Base-by-base conservation (phyloP, 2,888 invertebrate genomes). In the Drosophila robusta region DNA sequence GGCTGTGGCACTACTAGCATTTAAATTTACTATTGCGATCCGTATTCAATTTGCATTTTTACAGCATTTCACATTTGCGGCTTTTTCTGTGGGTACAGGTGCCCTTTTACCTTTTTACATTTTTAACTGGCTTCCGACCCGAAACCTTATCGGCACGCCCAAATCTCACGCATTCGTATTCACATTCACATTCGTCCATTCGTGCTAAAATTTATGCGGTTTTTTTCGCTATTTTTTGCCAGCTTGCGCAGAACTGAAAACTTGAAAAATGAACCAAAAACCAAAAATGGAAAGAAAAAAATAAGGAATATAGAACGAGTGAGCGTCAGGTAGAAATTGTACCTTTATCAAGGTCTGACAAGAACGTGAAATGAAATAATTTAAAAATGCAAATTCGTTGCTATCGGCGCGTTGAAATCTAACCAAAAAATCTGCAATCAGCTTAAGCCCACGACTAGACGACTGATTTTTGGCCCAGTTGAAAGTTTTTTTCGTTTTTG, bases 361-460 rank as follows among this genome's bases (percentile, higher is more conserved):
- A 78, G 87, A 68, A 88, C 84, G 89, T 86, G 87, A 88, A 85
- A 77, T 76, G 85, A 85, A 85, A 88, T 88, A 83, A 85, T 85
- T 85, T 86, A 67, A 86, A 84, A 88, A 86, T 86, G 85, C 80
- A 88, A 86, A 86, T 86, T 80, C 63, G 34, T 49, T 57, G 47
- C 68, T 75, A 75, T 77, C 82, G 73, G 46, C 41, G 49, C 69
- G 47, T 52, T 66, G 69, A 74, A 72, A 87, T 84, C 81, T 80
- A 58, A 41, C 64, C 54, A 62, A 56, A 67, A 67, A 63, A 54
- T 46, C 63, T 57, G 63, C 67, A 76, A 75, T 76, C 77, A 75
- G 72, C 67, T 61, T 61, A 63, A 67, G 22, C 54, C 72, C 36
- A 11, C 34, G 77, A 56, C 67, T 61, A 70, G 45, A 49, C 71